Percentiles rank a stretch among this genome's conserved stretches.
Evolutionary conservation across 2,888 invertebrate genomes (phyloP).

Genomic region (Synanthedon myopaeformis): DNA sequence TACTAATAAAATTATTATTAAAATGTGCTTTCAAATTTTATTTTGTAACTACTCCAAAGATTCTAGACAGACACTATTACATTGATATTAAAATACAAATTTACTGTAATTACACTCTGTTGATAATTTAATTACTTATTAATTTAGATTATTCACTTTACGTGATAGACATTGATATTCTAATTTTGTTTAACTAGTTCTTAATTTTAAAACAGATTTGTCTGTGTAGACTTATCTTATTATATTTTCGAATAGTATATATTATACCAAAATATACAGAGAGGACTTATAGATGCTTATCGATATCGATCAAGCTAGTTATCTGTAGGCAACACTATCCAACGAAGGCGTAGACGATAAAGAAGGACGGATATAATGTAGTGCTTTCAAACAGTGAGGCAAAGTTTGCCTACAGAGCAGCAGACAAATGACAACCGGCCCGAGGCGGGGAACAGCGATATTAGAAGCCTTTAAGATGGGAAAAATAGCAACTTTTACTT

Average conservation of each 20-base stretch:
- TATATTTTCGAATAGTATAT: neutral
- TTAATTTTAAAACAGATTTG: no score
- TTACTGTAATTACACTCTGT: neutral
- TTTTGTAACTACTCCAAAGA: slow-evolving; percentile 1
- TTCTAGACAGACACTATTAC: slow-evolving; percentile 3
- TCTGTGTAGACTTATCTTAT: neutral
- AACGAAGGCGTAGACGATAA: slow-evolving; percentile 37
- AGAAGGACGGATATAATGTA: slow-evolving; percentile 61
- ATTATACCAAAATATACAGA: neutral
- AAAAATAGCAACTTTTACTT: slow-evolving; percentile 66
- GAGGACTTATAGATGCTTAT: slow-evolving; percentile 8
- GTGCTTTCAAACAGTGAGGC: slow-evolving; percentile 64
- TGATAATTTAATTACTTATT: neutral
- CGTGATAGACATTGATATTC: no score
- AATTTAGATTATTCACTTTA: no score
- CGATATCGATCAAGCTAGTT: slow-evolving; percentile 14
- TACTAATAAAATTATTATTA: no score
- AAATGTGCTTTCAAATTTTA: slow-evolving; percentile 1
- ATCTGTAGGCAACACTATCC: slow-evolving; percentile 14
- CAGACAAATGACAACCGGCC: slow-evolving; percentile 66
- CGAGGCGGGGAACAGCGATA: slow-evolving; percentile 52
- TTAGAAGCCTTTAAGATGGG: slow-evolving; percentile 66
- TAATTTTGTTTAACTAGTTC: no score
- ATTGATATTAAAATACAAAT: neutral
- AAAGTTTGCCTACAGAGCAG: slow-evolving; percentile 60